These are phyloP conservation scores for Colletes gigas DNA, from an alignment of 1,140 invertebrate genomes.

Conservation along the genomic window DNA sequence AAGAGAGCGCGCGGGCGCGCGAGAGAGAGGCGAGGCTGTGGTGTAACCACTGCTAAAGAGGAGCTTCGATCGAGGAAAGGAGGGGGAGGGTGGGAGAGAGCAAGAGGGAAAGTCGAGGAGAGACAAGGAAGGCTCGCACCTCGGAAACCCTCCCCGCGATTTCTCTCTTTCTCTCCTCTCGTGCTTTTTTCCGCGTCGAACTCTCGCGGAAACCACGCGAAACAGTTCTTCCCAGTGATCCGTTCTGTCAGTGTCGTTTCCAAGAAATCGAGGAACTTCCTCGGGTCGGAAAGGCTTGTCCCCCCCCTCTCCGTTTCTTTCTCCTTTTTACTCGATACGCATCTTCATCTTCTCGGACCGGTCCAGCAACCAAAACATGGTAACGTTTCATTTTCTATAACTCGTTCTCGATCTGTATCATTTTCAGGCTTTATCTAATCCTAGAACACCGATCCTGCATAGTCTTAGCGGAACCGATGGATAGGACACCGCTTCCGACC, in stretches of 20 bases:
- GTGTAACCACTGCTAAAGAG: conserved; percentile 65
- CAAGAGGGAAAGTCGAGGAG: conserved; percentile 25
- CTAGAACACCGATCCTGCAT: too few species aligned
- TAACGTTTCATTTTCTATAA: conserved; percentile 16
- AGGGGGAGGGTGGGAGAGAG: conserved; percentile 26
- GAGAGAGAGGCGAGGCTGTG: conserved; percentile 50
- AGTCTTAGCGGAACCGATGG: too few species aligned
- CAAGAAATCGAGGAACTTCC: conserved; percentile 43
- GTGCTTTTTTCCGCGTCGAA: conserved; percentile 52
- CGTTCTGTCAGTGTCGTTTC: conserved; percentile 68
- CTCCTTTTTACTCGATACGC: background rate
- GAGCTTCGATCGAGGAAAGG: conserved; percentile 71
- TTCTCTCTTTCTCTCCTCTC: conserved; percentile 19
- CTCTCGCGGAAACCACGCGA: conserved; percentile 33
- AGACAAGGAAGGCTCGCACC: conserved; percentile 39
- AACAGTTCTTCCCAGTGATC: conserved; percentile 71
- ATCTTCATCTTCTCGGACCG: background rate
- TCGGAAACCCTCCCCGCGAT: conserved; percentile 25
- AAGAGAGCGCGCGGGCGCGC: conserved; percentile 9
- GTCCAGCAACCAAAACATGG: conserved; percentile 10
- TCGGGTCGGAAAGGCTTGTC: conserved; percentile 18
- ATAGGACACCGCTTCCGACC: too few species aligned
- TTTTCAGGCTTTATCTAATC: too few species aligned
- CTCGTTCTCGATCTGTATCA: background rate
- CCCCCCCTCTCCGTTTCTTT: conserved; percentile 22